Evolutionary conservation across 2,888 invertebrate genomes (phyloP).

Genomic region (Reticulitermes lucifugus): DNA sequence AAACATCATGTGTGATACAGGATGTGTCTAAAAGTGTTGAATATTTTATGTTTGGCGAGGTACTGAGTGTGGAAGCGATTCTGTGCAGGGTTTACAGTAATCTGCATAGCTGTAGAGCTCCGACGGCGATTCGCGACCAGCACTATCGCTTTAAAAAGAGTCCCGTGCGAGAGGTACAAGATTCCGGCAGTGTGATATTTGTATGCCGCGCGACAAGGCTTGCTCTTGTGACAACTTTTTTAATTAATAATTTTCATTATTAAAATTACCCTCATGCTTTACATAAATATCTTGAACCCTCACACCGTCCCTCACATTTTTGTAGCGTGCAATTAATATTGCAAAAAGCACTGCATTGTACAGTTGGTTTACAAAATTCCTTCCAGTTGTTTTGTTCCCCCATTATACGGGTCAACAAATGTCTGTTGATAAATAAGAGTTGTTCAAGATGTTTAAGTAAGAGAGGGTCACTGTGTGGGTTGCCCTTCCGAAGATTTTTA

Average conservation of each 20-base stretch:
- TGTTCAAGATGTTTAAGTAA: background rate
- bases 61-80: background rate
- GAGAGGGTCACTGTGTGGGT: background rate
- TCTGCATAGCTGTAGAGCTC: background rate
- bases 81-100: background rate
- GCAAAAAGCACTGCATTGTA: background rate
- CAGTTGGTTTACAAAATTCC: background rate
- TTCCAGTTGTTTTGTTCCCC: background rate
- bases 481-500: background rate
- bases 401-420: background rate
- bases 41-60: background rate
- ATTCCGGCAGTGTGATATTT: background rate
- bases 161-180: background rate
- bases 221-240: conserved; percentile 15
- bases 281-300: background rate
- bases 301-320: background rate
- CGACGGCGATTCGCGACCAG: background rate
- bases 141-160: background rate
- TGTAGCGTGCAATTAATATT: no score
- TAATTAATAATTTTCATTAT: conserved; percentile 8
- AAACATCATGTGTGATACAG: no score
- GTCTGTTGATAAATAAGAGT: background rate
- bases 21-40: background rate
- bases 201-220: background rate
- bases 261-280: conserved; percentile 2